Evolutionary conservation across 2,113 vertebrate genomes (phyloP), one percentile per base, ranked within the genome.

Genomic region (Pavo muticus): DNA sequence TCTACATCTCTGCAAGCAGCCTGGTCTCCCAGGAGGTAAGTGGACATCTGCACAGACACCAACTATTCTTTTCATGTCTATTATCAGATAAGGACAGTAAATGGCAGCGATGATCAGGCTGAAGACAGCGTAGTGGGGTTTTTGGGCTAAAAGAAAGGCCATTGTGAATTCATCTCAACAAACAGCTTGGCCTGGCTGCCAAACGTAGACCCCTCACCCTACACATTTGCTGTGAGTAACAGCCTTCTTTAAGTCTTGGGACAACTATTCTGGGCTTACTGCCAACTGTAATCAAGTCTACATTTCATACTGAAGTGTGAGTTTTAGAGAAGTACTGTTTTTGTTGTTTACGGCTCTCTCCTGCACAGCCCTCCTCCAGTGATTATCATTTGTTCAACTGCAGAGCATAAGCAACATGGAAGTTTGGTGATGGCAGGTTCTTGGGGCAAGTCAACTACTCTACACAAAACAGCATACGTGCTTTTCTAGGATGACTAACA

Each of bases 251-350:
- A 93, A 74, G 57, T 72, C 77, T 81, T 71, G 21, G 18, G 57
- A 68, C 14, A 87, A 37, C 78, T 87, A 84, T 40, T 92, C 76
- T 78, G 44, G 94, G 86, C 73, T 81, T 84, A 39, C 29, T 81
- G 92, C 88, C 90, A 94, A 56, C 25, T 56, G 23, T 39, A 92
- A 87, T 88, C 91, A 87, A 61, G 52, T 68, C 42, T 68, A 47
- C 35, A 40, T 48, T 93, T 84, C 88, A 54, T 29, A 29, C 25
- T 54, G 3, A 27, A 54, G 25, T 29, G 52, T 27, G 52, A 54
- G 52, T 15, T 54, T 54, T 15, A 54, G 25, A 40, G 35, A 79
- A 9, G 57, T 9, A 14, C 14, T 11, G 25, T 3, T 37, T 27
- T 11, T 23, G 56, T 92, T 81, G 27, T 77, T 92, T 81, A 71